These are phyloP conservation scores for Lepidochrysops patricia DNA, from an alignment of 2,888 invertebrate species.

Conservation along the genomic window DNA sequence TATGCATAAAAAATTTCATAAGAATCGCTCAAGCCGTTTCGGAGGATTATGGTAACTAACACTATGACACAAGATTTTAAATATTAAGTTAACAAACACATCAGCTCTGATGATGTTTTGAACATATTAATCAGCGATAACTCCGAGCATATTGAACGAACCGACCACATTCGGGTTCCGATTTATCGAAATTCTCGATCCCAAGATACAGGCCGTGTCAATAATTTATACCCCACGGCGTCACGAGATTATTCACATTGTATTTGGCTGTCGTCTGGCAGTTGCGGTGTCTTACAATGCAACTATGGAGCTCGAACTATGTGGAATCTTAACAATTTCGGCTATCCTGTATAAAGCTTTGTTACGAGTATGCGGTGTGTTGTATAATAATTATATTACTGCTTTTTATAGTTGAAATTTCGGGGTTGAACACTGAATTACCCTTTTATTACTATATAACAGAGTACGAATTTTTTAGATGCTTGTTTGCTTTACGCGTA, in stretches of 20 bases:
- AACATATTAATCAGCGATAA: not conserved
- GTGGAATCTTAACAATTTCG: conserved; percentile 7
- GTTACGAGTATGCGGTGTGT: not conserved
- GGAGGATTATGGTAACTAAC: no score
- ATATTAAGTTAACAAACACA: no score
- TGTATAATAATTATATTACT: not conserved
- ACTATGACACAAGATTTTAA: no score
- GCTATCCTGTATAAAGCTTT: not conserved
- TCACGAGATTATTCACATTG: conserved; percentile 50
- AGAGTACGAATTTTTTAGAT: no score
- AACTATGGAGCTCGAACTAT: conserved; percentile 23
- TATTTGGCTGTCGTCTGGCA: conserved; percentile 40
- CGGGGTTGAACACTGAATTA: no score
- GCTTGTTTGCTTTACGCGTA: no score
- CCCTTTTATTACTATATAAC: no score
- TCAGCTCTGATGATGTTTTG: not conserved
- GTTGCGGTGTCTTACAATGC: conserved; percentile 28
- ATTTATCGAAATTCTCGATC: conserved; percentile 30
- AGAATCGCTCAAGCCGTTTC: no score
- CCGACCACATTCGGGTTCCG: conserved; percentile 7
- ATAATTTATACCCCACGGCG: conserved; percentile 46
- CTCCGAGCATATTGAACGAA: not conserved
- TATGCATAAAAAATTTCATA: no score
- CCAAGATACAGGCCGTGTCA: conserved; percentile 38
- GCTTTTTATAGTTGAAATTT: not conserved